Conservation (phyloP, 2,797 vertebrate genomes). For the Lagodon rhomboides region DNA sequence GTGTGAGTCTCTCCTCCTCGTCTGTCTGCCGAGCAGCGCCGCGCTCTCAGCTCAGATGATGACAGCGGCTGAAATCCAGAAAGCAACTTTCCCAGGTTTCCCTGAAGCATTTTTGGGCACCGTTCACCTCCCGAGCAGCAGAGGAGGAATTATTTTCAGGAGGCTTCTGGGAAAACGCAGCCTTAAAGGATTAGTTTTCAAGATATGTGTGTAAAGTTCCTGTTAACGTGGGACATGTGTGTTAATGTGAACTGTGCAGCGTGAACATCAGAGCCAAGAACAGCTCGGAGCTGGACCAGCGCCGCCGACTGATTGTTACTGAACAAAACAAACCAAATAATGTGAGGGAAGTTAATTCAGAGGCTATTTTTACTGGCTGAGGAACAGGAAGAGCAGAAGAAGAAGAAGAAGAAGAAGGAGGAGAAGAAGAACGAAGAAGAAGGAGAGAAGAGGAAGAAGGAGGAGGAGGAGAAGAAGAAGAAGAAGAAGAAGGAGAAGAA, state of each 20-base stretch:
- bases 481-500: background rate
- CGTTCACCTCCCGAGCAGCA: slow-evolving; percentile 51
- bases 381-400: slow-evolving; percentile 7
- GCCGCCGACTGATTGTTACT: slow-evolving; percentile 19
- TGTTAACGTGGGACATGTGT: slow-evolving; percentile 38
- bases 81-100: slow-evolving; percentile 67
- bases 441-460: slow-evolving; percentile 4
- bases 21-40: slow-evolving; percentile 8
- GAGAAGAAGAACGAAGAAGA: background rate
- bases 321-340: slow-evolving; percentile 16
- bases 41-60: slow-evolving; percentile 60
- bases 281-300: slow-evolving; percentile 18
- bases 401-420: background rate
- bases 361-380: slow-evolving; percentile 36
- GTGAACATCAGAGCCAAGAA: slow-evolving; percentile 26
- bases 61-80: slow-evolving; percentile 74
- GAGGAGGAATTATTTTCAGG: slow-evolving; percentile 58
- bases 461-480: too few species aligned
- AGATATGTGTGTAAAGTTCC: slow-evolving; percentile 31
- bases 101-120: slow-evolving; percentile 59
- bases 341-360: slow-evolving; percentile 12
- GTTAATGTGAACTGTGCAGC: slow-evolving; percentile 25
- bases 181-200: slow-evolving; percentile 58
- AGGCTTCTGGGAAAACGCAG: slow-evolving; percentile 57
- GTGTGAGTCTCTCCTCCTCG: background rate